Conservation (phyloP, 2,797 vertebrate species). For the Enteromius argenteus region DNA sequence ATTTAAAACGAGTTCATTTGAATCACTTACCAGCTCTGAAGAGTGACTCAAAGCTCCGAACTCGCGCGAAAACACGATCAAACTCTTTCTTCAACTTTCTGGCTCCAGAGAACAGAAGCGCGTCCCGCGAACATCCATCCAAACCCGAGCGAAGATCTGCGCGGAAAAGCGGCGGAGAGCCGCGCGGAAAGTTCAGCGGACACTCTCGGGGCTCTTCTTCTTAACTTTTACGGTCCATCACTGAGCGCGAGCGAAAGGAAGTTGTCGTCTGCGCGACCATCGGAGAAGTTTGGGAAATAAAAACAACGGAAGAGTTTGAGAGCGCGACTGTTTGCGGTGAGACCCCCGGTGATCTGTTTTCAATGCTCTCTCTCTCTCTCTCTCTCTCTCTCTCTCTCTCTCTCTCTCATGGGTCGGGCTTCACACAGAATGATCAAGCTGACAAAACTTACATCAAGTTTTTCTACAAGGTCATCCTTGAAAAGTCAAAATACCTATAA, state of each 20-base stretch:
- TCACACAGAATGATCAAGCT: constrained; percentile 17
- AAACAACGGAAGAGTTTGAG: constrained; percentile 49
- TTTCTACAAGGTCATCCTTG: constrained; percentile 9
- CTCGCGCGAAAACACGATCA: constrained; percentile 13
- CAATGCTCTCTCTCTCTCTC: constrained; percentile 65
- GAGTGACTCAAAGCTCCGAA: constrained; percentile 28
- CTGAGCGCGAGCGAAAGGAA: constrained; percentile 40
- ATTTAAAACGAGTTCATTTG: not conserved
- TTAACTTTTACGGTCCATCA: constrained; percentile 68
- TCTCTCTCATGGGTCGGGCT: constrained; percentile 66
- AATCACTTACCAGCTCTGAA: constrained; percentile 27
- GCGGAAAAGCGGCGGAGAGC: not conserved
- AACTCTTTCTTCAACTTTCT: constrained; percentile 52
- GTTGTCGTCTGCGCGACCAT: constrained; percentile 14
- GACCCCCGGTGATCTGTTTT: constrained; percentile 75
- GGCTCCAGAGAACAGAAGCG: constrained; percentile 36
- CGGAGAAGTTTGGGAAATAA: not conserved
- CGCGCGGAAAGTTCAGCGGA: constrained; percentile 66
- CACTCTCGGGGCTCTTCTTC: constrained; percentile 51
- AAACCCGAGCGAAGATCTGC: constrained; percentile 19
- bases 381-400: constrained; percentile 50
- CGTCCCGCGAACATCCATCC: constrained; percentile 53
- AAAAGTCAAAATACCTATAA: not conserved
- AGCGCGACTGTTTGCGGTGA: constrained; percentile 34
- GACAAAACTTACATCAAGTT: constrained; percentile 24